Conservation (phyloP, 2,797 vertebrate species). For the Phrynocephalus vlangalii region DNA sequence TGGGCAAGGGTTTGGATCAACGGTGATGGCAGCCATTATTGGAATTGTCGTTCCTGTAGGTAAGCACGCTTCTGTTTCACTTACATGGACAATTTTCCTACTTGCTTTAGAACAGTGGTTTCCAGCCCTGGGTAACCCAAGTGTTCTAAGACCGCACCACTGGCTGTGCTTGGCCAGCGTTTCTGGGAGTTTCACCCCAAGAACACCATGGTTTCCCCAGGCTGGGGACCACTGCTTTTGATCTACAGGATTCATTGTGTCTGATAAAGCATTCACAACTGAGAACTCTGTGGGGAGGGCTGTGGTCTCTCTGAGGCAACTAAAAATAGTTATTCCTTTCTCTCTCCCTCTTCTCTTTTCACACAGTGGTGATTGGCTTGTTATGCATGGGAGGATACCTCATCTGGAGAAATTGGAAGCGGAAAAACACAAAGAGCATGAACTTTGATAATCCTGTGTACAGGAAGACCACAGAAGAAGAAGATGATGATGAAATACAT, state of each 20-base stretch:
- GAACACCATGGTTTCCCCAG: too few relatives aligned
- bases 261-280: background rate
- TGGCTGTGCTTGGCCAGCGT: too few relatives aligned
- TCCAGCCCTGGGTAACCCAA: too few relatives aligned
- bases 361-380: conserved; percentile 89
- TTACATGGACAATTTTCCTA: background rate
- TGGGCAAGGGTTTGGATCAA: conserved; percentile 89
- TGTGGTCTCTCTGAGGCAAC: background rate
- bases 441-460: conserved; percentile 99
- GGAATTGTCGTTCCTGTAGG: conserved; percentile 94
- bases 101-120: background rate
- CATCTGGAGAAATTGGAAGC: conserved; percentile 98
- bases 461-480: conserved; percentile 90
- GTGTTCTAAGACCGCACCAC: too few relatives aligned
- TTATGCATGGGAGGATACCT: conserved; percentile 93
- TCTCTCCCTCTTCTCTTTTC: conserved; percentile 29
- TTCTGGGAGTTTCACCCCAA: too few relatives aligned
- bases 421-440: conserved; percentile 99
- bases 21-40: conserved; percentile 92
- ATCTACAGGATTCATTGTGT: background rate
- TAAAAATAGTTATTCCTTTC: conserved; percentile 7
- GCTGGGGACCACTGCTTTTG: too few relatives aligned
- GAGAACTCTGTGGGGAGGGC: background rate
- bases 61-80: conserved; percentile 77
- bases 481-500: conserved; percentile 97